A percentile compares a stretch with the other conserved stretches of the same genome.
These are phyloP conservation scores for Xiphophorus maculatus DNA, from an alignment of 2,113 vertebrate genomes.

Conservation along the genomic window DNA sequence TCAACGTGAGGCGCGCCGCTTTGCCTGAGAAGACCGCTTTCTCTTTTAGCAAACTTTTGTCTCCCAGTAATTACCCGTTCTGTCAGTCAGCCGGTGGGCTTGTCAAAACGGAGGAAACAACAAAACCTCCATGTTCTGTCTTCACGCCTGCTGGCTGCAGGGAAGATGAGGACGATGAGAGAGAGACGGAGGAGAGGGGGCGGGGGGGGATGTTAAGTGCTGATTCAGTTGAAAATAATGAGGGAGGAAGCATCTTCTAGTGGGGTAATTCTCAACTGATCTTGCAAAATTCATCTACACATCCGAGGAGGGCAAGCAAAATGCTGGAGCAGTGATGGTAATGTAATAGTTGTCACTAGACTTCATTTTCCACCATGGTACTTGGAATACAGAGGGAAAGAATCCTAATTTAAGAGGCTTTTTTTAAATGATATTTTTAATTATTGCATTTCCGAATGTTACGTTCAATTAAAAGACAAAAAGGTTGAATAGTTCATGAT, in stretches of 20 bases:
- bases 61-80: conserved; percentile 56
- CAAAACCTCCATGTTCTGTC: conserved; percentile 49
- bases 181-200: background rate
- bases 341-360: background rate
- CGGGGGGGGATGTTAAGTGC: conserved; percentile 16
- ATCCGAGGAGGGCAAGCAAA: too few relatives aligned
- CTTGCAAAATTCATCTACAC: conserved; percentile 48
- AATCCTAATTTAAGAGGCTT: too few relatives aligned
- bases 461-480: background rate
- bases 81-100: conserved; percentile 46
- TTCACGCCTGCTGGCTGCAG: conserved; percentile 34
- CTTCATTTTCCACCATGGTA: background rate
- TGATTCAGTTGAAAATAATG: conserved; percentile 72
- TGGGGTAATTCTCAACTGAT: conserved; percentile 47
- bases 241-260: conserved; percentile 64
- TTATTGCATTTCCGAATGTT: background rate
- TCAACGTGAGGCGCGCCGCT: conserved; percentile 11
- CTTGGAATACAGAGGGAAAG: too few relatives aligned
- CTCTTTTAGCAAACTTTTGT: conserved; percentile 41
- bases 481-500: background rate
- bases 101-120: conserved; percentile 58
- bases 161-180: conserved; percentile 14
- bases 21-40: conserved; percentile 22
- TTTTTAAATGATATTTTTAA: too few relatives aligned
- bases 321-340: background rate